phyloP scores from a whole-genome alignment of 2,797 vertebrate species.

The Danionella dracula region DNA sequence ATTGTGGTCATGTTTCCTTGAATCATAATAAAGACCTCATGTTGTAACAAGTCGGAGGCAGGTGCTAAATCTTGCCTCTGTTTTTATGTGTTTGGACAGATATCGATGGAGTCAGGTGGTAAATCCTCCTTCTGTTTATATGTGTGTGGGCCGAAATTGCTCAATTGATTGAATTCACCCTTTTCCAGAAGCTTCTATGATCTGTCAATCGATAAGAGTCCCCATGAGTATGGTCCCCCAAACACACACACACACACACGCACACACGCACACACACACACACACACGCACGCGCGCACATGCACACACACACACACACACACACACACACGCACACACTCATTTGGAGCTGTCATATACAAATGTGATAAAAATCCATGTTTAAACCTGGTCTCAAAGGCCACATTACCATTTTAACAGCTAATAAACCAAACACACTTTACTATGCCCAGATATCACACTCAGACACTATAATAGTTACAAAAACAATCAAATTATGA shows the following conservation, averaged over 20 bases:
- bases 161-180: not conserved
- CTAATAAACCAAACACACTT: not conserved
- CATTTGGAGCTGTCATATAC: not conserved
- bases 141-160: not conserved
- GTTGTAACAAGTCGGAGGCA: not conserved
- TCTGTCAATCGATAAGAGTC: not conserved
- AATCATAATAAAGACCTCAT: not conserved
- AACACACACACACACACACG: not conserved
- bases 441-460: not conserved
- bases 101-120: too few relatives aligned
- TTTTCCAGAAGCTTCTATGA: not conserved
- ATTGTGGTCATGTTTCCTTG: not conserved
- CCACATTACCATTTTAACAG: not conserved
- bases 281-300: not conserved
- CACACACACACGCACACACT: not conserved
- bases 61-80: not conserved
- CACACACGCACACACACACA: not conserved
- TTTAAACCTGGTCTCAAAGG: not conserved
- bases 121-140: not conserved
- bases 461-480: too few relatives aligned
- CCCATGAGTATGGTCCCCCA: not conserved
- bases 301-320: not conserved
- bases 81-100: not conserved
- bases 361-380: not conserved
- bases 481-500: too few relatives aligned